Evolutionary conservation across 2,797 vertebrate genomes (phyloP).

Genomic region (Oreochromis mossambicus): DNA sequence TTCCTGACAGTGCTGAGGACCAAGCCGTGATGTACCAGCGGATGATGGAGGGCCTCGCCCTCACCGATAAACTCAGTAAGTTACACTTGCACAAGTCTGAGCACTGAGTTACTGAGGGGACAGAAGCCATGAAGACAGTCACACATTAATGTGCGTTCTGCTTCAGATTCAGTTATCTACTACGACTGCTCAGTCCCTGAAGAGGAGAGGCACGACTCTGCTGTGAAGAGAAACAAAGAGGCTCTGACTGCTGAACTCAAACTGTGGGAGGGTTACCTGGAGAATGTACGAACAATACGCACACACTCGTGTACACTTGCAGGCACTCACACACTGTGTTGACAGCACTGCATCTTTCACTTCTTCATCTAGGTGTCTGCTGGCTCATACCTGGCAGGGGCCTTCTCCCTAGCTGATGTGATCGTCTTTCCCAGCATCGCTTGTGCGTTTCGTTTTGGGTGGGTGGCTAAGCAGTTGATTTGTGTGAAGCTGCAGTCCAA

Average conservation of each 20-base stretch:
- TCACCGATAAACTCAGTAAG: conserved; percentile 64
- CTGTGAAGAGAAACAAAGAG: conserved; percentile 65
- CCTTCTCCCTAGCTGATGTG: conserved; percentile 61
- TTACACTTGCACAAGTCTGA: background rate
- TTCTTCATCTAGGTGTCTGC: conserved; percentile 23
- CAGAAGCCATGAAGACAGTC: background rate
- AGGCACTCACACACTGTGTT: background rate
- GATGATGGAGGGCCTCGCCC: conserved; percentile 52
- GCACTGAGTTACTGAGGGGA: background rate
- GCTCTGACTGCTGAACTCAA: conserved; percentile 55
- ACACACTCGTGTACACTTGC: background rate
- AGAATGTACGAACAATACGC: conserved; percentile 44
- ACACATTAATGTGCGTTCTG: background rate
- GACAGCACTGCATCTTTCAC: background rate
- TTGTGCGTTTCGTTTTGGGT: conserved; percentile 51
- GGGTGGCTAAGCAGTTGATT: background rate
- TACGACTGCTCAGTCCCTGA: conserved; percentile 64
- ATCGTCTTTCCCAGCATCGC: conserved; percentile 48
- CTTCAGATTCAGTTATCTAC: conserved; percentile 36
- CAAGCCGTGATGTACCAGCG: conserved; percentile 62
- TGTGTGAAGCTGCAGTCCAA: background rate
- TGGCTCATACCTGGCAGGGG: conserved; percentile 50
- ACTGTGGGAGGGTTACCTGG: conserved; percentile 72
- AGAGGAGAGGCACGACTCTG: conserved; percentile 65
- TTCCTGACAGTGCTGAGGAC: conserved; percentile 45